phyloP scores from a whole-genome alignment of 2,113 vertebrate genomes.

The Neopipo cinnamomea region DNA sequence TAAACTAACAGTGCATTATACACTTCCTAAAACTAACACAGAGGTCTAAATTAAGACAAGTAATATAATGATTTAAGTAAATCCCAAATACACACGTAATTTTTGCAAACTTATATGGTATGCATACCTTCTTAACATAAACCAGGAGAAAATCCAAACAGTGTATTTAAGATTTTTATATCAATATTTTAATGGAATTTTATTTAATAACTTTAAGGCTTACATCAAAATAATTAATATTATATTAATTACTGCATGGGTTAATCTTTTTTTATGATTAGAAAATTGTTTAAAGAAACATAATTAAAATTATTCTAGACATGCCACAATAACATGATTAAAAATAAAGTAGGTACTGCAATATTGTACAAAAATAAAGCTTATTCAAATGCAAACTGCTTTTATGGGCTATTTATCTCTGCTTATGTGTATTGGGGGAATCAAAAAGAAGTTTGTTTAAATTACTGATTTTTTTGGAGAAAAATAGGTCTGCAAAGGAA shows the following conservation, averaged over 20 bases:
- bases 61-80: neutral
- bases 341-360: constrained; percentile 58
- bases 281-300: constrained; percentile 64
- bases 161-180: constrained; percentile 7
- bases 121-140: neutral
- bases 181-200: constrained; percentile 54
- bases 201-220: constrained; percentile 59
- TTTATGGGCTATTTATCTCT: constrained; percentile 60
- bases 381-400: constrained; percentile 67
- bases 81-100: neutral
- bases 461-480: neutral
- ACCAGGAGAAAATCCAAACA: neutral
- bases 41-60: neutral
- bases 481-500: constrained; percentile 69
- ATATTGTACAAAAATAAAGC: constrained; percentile 46
- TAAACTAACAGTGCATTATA: neutral
- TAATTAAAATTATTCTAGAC: constrained; percentile 68
- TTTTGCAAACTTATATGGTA: neutral
- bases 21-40: neutral
- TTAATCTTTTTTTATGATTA: constrained; percentile 63
- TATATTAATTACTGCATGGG: constrained; percentile 50
- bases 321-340: constrained; percentile 52
- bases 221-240: constrained; percentile 59
- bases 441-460: constrained; percentile 64
- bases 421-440: constrained; percentile 63